These are phyloP conservation scores for Sarotherodon lohbergeri DNA, from an alignment of 2,113 vertebrate species.

Conservation along the genomic window DNA sequence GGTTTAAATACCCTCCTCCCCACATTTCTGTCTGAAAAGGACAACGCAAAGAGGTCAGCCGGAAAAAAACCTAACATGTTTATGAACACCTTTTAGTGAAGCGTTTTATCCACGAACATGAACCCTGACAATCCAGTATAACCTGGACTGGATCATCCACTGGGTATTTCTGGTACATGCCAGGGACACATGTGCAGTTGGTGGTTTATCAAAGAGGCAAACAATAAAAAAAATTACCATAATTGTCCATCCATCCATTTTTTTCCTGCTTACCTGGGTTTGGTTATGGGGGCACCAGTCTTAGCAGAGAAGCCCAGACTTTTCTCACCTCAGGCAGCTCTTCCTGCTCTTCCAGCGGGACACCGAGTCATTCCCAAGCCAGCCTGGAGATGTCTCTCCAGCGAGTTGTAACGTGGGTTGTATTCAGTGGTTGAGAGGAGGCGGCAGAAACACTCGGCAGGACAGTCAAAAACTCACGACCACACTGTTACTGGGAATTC, in stretches of 20 bases:
- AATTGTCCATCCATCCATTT: too few species aligned
- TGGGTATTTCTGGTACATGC: too few species aligned
- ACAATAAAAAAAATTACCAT: too few species aligned
- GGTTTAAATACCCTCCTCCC: background rate
- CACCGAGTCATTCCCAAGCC: background rate
- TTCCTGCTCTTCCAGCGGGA: background rate
- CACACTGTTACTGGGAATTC: accelerated
- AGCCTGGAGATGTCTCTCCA: accelerated
- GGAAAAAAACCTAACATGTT: background rate
- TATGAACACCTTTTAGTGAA: background rate
- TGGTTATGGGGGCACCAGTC: background rate
- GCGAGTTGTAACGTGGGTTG: accelerated
- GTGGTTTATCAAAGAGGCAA: too few species aligned
- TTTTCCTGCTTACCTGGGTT: too few species aligned
- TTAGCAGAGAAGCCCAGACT: background rate
- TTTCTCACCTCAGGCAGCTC: background rate
- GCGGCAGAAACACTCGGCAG: accelerated
- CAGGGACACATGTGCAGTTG: too few species aligned
- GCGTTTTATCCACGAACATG: background rate
- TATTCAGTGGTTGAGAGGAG: accelerated
- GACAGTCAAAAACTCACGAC: background rate
- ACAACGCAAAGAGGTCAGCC: background rate
- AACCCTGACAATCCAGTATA: background rate
- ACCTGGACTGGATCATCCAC: too few species aligned
- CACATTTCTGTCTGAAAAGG: background rate